These are phyloP conservation scores for Metellina segmentata DNA, from an alignment of 2,888 invertebrate species.

Conservation along the genomic window DNA sequence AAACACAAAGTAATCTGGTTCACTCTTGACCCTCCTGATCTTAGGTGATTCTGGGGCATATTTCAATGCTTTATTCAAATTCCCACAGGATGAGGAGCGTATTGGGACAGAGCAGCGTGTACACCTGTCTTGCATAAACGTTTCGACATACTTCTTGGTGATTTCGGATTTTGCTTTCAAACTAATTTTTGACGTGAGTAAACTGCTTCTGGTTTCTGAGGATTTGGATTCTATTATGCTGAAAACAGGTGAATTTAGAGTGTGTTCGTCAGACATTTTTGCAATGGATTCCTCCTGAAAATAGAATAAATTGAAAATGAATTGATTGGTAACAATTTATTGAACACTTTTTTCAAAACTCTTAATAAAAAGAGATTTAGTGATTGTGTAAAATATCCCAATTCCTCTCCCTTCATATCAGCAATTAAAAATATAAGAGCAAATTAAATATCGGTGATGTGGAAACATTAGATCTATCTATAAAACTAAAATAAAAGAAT, in stretches of 20 bases:
- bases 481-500: too few relatives aligned
- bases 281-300: constrained; percentile 24
- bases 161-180: constrained; percentile 52
- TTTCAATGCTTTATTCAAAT: constrained; percentile 31
- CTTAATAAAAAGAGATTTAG: too few relatives aligned
- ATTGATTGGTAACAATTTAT: too few relatives aligned
- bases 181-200: constrained; percentile 17
- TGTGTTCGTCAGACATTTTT: constrained; percentile 34
- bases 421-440: too few relatives aligned
- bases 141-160: constrained; percentile 42
- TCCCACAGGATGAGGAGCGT: constrained; percentile 53
- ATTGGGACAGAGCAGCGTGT: constrained; percentile 11
- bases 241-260: constrained; percentile 14
- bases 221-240: constrained; percentile 29
- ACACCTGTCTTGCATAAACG: constrained; percentile 33
- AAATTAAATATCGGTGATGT: too few relatives aligned
- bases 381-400: too few relatives aligned
- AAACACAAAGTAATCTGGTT: constrained; percentile 52
- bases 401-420: too few relatives aligned
- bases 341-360: too few relatives aligned
- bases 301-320: neutral
- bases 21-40: constrained; percentile 35
- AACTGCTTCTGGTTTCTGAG: constrained; percentile 5
- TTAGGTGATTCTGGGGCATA: neutral
- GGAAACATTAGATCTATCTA: too few relatives aligned